phyloP scores from a whole-genome alignment of 2,113 vertebrate species.

The Campylomormyrus tamandua region DNA sequence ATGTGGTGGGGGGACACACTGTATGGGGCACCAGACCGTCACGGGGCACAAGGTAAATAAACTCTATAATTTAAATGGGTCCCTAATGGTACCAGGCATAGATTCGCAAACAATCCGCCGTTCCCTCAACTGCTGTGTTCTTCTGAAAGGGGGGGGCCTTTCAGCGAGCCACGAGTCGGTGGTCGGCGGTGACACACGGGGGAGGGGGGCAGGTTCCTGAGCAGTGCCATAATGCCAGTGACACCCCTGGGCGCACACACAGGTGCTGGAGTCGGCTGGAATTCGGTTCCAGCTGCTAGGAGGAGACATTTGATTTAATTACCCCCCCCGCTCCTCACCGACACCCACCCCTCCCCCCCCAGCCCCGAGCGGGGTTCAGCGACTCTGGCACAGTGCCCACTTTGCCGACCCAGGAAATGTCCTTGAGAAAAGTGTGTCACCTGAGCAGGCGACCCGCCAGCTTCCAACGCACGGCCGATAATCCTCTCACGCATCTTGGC shows the following conservation, averaged over 20 bases:
- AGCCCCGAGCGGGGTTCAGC: neutral
- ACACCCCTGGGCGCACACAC: slow-evolving; percentile 40
- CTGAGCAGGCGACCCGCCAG: neutral
- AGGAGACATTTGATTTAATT: slow-evolving; percentile 56
- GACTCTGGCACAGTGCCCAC: neutral
- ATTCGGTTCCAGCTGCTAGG: slow-evolving; percentile 63
- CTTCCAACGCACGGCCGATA: neutral
- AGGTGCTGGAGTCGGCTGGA: slow-evolving; percentile 69
- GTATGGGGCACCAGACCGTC: neutral
- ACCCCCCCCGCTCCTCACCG: slow-evolving; percentile 8
- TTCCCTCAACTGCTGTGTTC: neutral
- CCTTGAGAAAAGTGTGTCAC: slow-evolving; percentile 1
- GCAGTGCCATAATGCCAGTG: neutral
- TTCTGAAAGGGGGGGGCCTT: neutral
- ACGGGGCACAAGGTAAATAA: neutral
- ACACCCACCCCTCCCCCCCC: neutral
- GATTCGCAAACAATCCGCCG: neutral
- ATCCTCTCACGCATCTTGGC: neutral
- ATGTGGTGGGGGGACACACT: neutral
- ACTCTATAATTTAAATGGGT: neutral
- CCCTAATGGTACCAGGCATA: neutral
- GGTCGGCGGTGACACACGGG: neutral
- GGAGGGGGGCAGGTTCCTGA: neutral
- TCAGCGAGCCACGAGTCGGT: neutral
- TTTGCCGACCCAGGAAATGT: slow-evolving; percentile 1